phyloP scores from a whole-genome alignment of 2,113 vertebrate genomes.

The Dasyurus viverrinus region DNA sequence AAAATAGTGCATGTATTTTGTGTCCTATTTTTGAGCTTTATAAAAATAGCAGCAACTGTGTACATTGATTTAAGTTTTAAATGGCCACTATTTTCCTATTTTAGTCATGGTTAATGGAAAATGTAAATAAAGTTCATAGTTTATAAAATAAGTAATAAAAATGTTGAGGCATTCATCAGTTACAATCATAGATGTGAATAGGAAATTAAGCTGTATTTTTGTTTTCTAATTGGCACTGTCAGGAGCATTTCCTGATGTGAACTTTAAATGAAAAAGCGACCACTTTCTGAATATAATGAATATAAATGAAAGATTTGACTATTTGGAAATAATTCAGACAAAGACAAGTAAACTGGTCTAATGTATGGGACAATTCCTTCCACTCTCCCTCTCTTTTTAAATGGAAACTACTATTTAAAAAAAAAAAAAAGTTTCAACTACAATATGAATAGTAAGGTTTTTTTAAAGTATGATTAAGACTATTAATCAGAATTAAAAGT shows the following conservation, averaged over 20 bases:
- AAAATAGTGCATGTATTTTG: slow-evolving; percentile 11
- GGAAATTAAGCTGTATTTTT: slow-evolving; percentile 48
- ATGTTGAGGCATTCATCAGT: slow-evolving; percentile 13
- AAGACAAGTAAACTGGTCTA: slow-evolving; percentile 42
- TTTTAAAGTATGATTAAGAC: background rate
- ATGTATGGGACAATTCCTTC: background rate
- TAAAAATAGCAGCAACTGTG: background rate
- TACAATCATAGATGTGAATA: slow-evolving; percentile 50
- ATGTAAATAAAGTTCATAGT: slow-evolving; percentile 39
- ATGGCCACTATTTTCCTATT: background rate
- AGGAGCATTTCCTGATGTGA: slow-evolving; percentile 19
- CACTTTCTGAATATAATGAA: slow-evolving; percentile 56
- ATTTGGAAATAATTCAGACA: slow-evolving; percentile 14
- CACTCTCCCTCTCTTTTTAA: too few species aligned
- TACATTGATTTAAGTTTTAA: background rate
- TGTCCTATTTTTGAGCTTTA: slow-evolving; percentile 18
- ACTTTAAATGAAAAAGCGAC: slow-evolving; percentile 12
- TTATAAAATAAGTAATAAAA: slow-evolving; percentile 46
- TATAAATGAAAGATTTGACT: slow-evolving; percentile 33
- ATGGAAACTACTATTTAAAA: background rate
- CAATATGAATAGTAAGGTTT: background rate
- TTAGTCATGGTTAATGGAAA: slow-evolving; percentile 13
- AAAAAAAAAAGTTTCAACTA: background rate
- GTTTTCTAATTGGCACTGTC: slow-evolving; percentile 46
- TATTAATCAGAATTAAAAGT: background rate